These are phyloP conservation scores for Ormyrus rosae DNA, from an alignment of 2,888 invertebrate species.

Conservation along the genomic window DNA sequence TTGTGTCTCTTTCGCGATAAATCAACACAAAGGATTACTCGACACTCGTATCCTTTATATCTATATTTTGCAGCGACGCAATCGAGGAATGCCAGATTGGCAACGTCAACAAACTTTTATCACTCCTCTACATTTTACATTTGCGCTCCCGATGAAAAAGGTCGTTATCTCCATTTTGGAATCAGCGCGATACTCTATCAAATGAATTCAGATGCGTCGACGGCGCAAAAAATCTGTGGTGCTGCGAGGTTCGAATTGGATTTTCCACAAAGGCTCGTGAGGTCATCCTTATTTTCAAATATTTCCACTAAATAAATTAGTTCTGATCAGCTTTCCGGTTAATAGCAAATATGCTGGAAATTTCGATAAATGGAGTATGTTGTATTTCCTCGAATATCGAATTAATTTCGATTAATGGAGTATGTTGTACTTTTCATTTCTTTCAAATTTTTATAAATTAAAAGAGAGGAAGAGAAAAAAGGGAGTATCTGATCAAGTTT, in stretches of 20 bases:
- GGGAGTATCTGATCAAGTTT: too few relatives aligned
- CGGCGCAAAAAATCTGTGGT: not conserved
- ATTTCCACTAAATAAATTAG: constrained; percentile 23
- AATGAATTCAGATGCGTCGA: not conserved
- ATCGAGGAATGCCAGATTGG: not conserved
- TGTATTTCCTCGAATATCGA: too few relatives aligned
- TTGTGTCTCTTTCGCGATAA: constrained; percentile 14
- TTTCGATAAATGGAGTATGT: not conserved
- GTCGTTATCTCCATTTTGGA: not conserved
- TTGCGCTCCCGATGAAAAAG: not conserved
- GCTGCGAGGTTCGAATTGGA: not conserved
- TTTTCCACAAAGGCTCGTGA: not conserved
- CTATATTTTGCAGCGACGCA: not conserved
- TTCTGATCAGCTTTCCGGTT: not conserved
- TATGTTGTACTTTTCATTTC: too few relatives aligned
- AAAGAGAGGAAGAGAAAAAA: too few relatives aligned
- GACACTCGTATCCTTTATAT: not conserved
- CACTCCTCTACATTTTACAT: not conserved
- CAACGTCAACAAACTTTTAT: not conserved
- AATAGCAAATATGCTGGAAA: not conserved
- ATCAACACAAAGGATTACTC: not conserved
- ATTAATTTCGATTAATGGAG: too few relatives aligned
- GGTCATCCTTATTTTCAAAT: constrained; percentile 1
- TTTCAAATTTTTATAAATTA: too few relatives aligned
- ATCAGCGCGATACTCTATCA: not conserved